Evolutionary conservation across 2,888 invertebrate genomes (phyloP).

Genomic region (Morinoia aosen): DNA sequence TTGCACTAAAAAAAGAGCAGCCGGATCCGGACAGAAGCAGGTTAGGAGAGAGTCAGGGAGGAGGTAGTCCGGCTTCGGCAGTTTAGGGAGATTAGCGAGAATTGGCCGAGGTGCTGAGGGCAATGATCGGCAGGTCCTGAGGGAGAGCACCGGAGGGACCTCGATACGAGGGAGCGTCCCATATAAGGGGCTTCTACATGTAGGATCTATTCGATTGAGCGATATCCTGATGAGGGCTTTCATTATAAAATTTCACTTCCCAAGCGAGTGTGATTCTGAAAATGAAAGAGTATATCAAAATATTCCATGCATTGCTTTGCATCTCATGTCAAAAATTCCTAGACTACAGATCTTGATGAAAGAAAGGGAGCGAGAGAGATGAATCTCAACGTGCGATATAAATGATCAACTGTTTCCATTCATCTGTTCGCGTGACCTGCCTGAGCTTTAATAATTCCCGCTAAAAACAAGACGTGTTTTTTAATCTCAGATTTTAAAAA

Average conservation of each 20-base stretch:
- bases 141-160: not conserved
- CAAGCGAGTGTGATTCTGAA: not conserved
- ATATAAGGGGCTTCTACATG: not conserved
- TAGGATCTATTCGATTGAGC: not conserved
- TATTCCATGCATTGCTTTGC: no score
- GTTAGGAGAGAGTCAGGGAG: slow-evolving; percentile 25
- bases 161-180: not conserved
- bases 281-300: not conserved
- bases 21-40: not conserved
- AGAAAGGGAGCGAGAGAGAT: not conserved
- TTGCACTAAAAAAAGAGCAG: not conserved
- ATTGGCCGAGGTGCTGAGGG: slow-evolving; percentile 47
- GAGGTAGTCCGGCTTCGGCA: not conserved
- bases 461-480: not conserved
- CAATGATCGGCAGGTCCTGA: slow-evolving; percentile 15
- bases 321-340: no score
- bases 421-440: not conserved
- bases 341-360: no score
- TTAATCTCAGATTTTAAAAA: no score
- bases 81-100: slow-evolving; percentile 38
- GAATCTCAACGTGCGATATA: no score
- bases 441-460: not conserved
- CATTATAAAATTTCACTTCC: no score
- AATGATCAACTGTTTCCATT: not conserved
- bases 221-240: no score